Evolutionary conservation across 2,888 invertebrate species (phyloP), one percentile per base, ranked within the genome.

Genomic region (Euclidia mi): DNA sequence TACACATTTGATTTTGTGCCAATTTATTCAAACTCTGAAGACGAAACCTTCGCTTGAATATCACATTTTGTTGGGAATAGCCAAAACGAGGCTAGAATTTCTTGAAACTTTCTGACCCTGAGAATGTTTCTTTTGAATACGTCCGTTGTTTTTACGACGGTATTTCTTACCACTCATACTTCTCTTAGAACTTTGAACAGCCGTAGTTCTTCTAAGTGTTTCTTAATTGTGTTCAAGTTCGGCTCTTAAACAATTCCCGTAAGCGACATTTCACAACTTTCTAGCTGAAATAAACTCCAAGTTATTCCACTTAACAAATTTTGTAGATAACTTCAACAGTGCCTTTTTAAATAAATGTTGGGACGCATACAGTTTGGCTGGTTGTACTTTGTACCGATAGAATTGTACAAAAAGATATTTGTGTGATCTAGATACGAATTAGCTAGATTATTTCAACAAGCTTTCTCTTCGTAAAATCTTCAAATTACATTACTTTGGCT

Each of bases 191-290:
- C 56, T 74, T 76, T 69, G 59, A 57, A 76, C 55, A 63, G 42
- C 56, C 64, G 48, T 76, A 74, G 73, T 74, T 76, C 76, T 76
- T 76, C 50, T 76, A 74, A 74, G 74, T 76, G 74, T 74, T 76
- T 74, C 76, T 73, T 78, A 77, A 77, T 78, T 77, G 74, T 71
- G 71, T 78, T 76, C 69, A 78, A 77, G 76, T 77, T 77, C 48
- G 74, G 60, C 65, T 71, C 65, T 74, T 65, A 76, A 73, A 71
- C 71, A 78, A 77, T 77, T 71, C 78, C 79, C 76, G 47, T 73
- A 72, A 70, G 79, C 65, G 78, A 80, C 78, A 81, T 79, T 80
- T 78, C 65, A 53, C 60, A 76, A 81, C 70, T 80, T 79, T 76
- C 68, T 59, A 60, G 72, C 67, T 62, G 63, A 72, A 75, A 78